A percentile compares a stretch with the other conserved stretches of the same genome.
Conservation (phyloP, 2,113 vertebrate species). For the Crotalus tigris region DNA sequence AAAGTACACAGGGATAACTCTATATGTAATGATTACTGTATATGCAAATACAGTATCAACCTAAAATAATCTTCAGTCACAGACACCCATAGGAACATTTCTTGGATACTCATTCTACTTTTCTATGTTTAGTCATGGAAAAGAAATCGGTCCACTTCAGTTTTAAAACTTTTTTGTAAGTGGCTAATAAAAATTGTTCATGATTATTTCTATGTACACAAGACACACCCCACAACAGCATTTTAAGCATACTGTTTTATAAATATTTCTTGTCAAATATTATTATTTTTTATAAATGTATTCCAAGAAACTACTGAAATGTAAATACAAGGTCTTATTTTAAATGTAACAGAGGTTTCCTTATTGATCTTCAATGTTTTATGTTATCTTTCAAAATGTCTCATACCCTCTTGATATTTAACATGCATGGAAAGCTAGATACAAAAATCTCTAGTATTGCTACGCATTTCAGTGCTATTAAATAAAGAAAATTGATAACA, state of each 20-base stretch:
- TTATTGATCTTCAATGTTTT: background rate
- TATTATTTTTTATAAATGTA: background rate
- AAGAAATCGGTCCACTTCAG: background rate
- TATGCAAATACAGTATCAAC: background rate
- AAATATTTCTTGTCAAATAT: background rate
- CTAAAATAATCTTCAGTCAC: background rate
- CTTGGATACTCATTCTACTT: background rate
- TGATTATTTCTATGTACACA: background rate
- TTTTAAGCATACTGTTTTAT: background rate
- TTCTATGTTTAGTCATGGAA: background rate
- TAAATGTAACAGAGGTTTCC: background rate
- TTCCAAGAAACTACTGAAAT: background rate
- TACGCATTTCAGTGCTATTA: background rate
- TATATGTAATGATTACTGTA: background rate
- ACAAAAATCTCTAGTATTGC: background rate
- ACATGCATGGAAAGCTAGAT: background rate
- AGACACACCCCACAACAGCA: background rate
- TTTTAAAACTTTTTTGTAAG: background rate
- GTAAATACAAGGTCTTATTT: background rate
- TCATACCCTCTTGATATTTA: background rate
- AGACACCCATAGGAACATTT: background rate
- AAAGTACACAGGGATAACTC: background rate
- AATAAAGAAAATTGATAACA: background rate
- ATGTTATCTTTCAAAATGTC: background rate
- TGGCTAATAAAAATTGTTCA: background rate